phyloP scores from a whole-genome alignment of 2,113 vertebrate species.

The Vombatus ursinus region DNA sequence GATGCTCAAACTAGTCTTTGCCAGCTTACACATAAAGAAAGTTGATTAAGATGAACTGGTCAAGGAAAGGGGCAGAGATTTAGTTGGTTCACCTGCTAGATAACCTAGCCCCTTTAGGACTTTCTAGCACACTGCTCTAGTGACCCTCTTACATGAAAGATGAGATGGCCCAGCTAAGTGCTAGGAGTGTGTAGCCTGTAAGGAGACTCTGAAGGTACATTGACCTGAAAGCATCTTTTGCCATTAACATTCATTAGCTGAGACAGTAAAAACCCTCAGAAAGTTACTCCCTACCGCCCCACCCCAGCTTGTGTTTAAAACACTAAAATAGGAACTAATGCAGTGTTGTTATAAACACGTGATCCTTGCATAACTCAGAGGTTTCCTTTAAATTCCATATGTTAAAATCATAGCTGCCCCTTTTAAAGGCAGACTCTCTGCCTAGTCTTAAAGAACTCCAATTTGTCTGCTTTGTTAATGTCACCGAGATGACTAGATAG shows the following conservation, averaged over 20 bases:
- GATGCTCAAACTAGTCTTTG: background rate
- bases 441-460: background rate
- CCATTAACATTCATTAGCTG: conserved; percentile 4
- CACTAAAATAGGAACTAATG: background rate
- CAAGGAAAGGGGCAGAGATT: conserved; percentile 19
- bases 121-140: conserved; percentile 27
- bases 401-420: conserved; percentile 3
- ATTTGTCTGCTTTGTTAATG: background rate
- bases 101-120: background rate
- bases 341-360: background rate
- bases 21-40: conserved; percentile 40
- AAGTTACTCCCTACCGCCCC: background rate
- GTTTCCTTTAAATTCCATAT: conserved; percentile 9
- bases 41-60: background rate
- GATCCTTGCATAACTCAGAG: conserved; percentile 18
- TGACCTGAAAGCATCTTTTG: conserved; percentile 37
- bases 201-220: conserved; percentile 31
- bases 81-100: background rate
- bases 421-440: background rate
- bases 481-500: background rate
- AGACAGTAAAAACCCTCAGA: background rate
- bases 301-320: background rate
- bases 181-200: conserved; percentile 56
- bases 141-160: conserved; percentile 58
- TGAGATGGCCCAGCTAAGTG: conserved; percentile 52